Conservation (phyloP, 2,888 invertebrate genomes). For the Polylopha cassiicola region DNA sequence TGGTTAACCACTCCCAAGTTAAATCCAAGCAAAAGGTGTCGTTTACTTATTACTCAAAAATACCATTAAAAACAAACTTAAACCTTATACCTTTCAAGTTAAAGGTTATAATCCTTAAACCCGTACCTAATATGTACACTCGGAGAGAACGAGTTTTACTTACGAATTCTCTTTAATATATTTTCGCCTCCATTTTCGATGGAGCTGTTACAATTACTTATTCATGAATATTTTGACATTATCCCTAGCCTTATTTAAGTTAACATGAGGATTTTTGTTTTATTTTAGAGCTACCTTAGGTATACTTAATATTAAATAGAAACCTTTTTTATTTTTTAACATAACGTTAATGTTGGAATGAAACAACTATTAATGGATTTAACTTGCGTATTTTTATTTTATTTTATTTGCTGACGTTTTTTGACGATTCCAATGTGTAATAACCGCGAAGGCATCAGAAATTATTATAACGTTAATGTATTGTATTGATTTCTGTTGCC, state of each 20-base stretch:
- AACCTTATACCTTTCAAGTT: neutral
- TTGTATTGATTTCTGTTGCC: too few species aligned
- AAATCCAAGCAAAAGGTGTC: conserved; percentile 38
- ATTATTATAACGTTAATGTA: too few species aligned
- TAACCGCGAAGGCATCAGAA: too few species aligned
- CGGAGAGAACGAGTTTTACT: conserved; percentile 14
- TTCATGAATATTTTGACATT: conserved; percentile 12
- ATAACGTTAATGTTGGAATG: too few species aligned
- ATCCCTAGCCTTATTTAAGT: conserved; percentile 1
- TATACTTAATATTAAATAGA: too few species aligned
- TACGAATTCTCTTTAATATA: conserved; percentile 17
- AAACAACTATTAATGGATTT: too few species aligned
- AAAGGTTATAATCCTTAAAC: neutral
- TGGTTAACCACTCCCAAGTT: conserved; percentile 46
- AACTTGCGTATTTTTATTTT: too few species aligned
- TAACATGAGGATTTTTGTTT: neutral
- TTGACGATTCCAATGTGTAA: too few species aligned
- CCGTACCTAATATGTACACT: conserved; percentile 9
- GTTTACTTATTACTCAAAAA: conserved; percentile 27
- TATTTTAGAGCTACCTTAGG: too few species aligned
- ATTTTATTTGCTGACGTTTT: too few species aligned
- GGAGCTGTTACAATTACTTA: conserved; percentile 11
- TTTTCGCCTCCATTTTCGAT: conserved; percentile 12
- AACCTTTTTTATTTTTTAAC: too few species aligned
- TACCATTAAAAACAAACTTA: neutral